Evolutionary conservation across 2,113 vertebrate genomes (phyloP), one percentile per base, ranked within the genome.

Genomic region (Grammomys dolichurus): DNA sequence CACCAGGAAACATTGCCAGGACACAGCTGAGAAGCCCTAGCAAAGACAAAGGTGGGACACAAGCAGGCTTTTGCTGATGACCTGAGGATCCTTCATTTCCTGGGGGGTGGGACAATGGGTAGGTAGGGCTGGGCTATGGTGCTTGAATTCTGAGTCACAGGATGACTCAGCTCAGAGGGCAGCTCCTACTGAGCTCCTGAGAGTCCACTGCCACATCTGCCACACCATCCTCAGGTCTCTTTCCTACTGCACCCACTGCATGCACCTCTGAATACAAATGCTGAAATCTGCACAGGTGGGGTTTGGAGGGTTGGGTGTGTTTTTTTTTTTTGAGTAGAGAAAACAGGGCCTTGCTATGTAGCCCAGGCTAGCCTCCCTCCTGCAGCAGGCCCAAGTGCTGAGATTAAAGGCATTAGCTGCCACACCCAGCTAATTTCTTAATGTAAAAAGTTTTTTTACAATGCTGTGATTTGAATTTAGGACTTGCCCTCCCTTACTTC

Each of bases 81-180:
- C 28, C 73, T 2, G 0, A 80, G 36, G 80, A 85, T 48, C 40
- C 48, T 43, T 54, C 82, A 16, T 31, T 24, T 75, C 76, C 46
- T 9, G 17, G 46, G 56, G 9, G 43, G 4, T 17, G 19, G 20
- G 20, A 40, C 12, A 5, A 16, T 31, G 33, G 69, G 69, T 16
- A 10, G 87, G 89, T 60, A 95, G 86, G 87, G 95, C 65, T 46
- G 82, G 91, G 95, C 77, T 72, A n/a, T 24, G 1, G 16, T 31
- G 89, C 58, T 48, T 20, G 73, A 60, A 31, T 13, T 33, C 48
- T 95, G 96, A 97, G 17, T 98, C 92, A 78, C 82, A 17, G 16
- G 0, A 26, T 96, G 97, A 96, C 94, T 98, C 97, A 97, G 97
- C 77, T 78, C 85, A 90, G 92, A 86, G 8, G 58, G 93, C 80